Evolutionary conservation across 1,140 invertebrate species (phyloP), one percentile per base, ranked within the genome.

Genomic region (Meloidogyne floridensis): DNA sequence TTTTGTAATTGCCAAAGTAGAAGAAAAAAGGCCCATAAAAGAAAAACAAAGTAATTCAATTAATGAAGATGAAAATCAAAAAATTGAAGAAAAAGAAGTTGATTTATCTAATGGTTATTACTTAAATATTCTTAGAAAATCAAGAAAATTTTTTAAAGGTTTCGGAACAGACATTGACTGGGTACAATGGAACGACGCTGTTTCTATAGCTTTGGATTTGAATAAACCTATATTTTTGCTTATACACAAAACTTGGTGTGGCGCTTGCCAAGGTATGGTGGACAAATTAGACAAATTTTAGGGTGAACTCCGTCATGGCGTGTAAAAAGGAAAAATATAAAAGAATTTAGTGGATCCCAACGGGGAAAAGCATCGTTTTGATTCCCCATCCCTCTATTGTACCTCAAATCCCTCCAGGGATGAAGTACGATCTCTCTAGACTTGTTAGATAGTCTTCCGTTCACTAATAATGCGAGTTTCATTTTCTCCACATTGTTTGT

Each of bases 171-270:
- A 90, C 15, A 90, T 89, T 70, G 85, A 89, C 18, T 89, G 88
- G 88, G 85, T 89, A 20, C 15, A 79, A 32, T 90, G 87, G 82
- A 77, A 82, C 11, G 65, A 90, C 9, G 88, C 88, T 53, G 71
- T 89, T 20, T 85, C 85, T 47, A 77, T 89, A 56, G 85, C 87
- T 5, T 84, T 87, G 51, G 87, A 90, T 51, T 65, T 86, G 18
- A 84, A 89, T 76, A 90, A 90, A 72, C 88, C 88, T 11, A 86
- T 90, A 59, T 90, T 89, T 80, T 81, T 89, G 75, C 85, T 89
- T 32, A 85, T 89, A 20, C 89, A 90, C 79, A 89, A 89, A 74
- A 87, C 88, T 42, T 89, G 88, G 88, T 89, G 88, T 72, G 87
- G 88, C 65, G 88, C 88, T 54, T 89, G 88, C 85, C 86, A 89